These are phyloP conservation scores for Macrophya alboannulata DNA, from an alignment of 2,888 invertebrate genomes.

Conservation along the genomic window DNA sequence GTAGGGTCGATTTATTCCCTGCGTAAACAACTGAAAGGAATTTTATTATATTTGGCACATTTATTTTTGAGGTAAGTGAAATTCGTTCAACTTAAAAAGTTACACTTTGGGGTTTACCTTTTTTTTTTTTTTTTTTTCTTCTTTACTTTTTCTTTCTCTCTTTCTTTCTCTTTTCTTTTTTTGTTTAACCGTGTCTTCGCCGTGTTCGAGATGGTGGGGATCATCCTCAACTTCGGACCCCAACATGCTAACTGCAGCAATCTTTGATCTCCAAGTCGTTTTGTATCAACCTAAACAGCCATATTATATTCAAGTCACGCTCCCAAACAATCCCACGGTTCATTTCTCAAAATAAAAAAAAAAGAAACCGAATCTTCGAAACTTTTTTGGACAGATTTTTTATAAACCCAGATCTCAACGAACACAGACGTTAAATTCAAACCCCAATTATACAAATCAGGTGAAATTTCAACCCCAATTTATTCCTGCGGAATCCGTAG, in stretches of 20 bases:
- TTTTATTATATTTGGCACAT: conserved; percentile 45
- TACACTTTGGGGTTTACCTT: background rate
- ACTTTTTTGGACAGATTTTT: background rate
- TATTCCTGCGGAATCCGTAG: background rate
- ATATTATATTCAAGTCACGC: background rate
- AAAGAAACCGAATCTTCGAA: background rate
- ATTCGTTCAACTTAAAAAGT: conserved; percentile 52
- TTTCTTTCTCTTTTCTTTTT: background rate
- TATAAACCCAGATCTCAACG: background rate
- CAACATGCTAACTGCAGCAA: background rate
- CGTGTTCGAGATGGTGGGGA: conserved; percentile 17
- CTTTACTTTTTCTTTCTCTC: background rate
- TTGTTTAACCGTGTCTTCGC: background rate
- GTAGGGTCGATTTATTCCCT: conserved; percentile 61
- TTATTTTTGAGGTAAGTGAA: conserved; percentile 63
- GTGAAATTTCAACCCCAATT: background rate
- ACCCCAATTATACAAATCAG: background rate
- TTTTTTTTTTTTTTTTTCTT: background rate
- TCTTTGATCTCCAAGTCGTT: conserved; percentile 9
- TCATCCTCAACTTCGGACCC: background rate
- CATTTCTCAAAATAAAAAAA: background rate
- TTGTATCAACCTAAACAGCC: background rate
- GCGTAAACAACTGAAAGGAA: conserved; percentile 46
- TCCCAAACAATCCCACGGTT: background rate
- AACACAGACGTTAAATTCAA: background rate